Base-by-base conservation (phyloP, 2,113 vertebrate genomes). In the Prinia subflava region DNA sequence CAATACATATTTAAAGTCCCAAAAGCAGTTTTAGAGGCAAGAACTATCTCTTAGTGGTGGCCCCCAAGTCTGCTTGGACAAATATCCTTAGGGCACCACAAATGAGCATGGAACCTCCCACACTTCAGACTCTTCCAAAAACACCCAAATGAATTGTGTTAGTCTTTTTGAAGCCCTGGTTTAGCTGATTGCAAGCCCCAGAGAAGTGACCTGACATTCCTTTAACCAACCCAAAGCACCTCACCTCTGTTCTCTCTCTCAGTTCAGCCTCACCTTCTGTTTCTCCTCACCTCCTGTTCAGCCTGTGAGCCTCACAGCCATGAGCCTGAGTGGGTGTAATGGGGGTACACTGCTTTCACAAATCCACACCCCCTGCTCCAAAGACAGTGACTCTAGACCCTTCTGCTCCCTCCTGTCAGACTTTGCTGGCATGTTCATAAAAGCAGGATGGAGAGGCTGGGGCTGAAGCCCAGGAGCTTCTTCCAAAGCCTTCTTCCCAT, bases 291-390 rank as follows among this genome's bases (percentile, higher is more conserved):
- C 39, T 39, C 39, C 39, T 39, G 39, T 39, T 39, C 1, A 1
- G 11, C 25, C 22, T 3, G 1, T 0, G 1, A 11, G 15, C 13
- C 20, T 4, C 1, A 1, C 42, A 22, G 18, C 56, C 1, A 0
- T 12, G 63, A 10, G 9, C 33, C 31, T 2, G 3, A 20, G 11
- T 14, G 24, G 19, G 5, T 4, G 19, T 35, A 22, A 3, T 6
- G 44, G 10, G 13, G 25, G 50, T 7, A 27, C 13, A 3, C 9
- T 12, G 5, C 31, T 42, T 9, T 23, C 21, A 14, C 24, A 23
- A 55, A 42, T 7, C 65, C 55, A 22, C 30, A 39, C 1, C 27
- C 24, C 21, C 33, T 49, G 55, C 56, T n/a, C 49, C 27, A 41
- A 27, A 33, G 6, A 17, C 6, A 50, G 15, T 0, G 10, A 11